phyloP scores from a whole-genome alignment of 2,888 invertebrate genomes.

The Poecilus cupreus region DNA sequence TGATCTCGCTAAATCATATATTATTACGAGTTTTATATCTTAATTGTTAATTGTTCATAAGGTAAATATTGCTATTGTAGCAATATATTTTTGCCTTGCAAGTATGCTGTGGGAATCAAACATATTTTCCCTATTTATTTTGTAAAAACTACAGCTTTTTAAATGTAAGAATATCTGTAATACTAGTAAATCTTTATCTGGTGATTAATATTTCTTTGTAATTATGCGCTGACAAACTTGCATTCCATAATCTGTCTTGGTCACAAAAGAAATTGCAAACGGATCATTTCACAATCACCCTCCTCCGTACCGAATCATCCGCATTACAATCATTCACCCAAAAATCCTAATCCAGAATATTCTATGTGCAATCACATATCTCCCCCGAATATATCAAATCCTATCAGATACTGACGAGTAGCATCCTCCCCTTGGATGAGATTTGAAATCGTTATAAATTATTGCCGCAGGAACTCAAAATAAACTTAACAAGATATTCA shows the following conservation, averaged over 20 bases:
- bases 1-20: too few relatives aligned
- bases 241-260: not conserved
- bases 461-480: conserved; percentile 40
- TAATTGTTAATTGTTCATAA: too few relatives aligned
- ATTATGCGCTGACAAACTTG: too few relatives aligned
- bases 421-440: conserved; percentile 17
- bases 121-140: too few relatives aligned
- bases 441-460: conserved; percentile 52
- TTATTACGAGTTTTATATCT: too few relatives aligned
- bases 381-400: conserved; percentile 31
- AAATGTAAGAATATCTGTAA: too few relatives aligned
- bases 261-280: conserved; percentile 30
- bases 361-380: conserved; percentile 8
- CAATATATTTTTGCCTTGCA: too few relatives aligned
- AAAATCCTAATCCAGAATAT: conserved; percentile 27
- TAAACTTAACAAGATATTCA: conserved; percentile 51
- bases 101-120: too few relatives aligned
- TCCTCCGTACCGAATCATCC: not conserved
- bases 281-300: conserved; percentile 8
- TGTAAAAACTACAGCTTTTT: too few relatives aligned
- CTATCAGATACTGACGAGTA: conserved; percentile 7
- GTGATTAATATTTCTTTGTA: too few relatives aligned
- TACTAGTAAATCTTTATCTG: too few relatives aligned
- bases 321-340: conserved; percentile 23
- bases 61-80: too few relatives aligned